Base-by-base conservation (phyloP, 2,113 vertebrate species). In the Lepus europaeus region DNA sequence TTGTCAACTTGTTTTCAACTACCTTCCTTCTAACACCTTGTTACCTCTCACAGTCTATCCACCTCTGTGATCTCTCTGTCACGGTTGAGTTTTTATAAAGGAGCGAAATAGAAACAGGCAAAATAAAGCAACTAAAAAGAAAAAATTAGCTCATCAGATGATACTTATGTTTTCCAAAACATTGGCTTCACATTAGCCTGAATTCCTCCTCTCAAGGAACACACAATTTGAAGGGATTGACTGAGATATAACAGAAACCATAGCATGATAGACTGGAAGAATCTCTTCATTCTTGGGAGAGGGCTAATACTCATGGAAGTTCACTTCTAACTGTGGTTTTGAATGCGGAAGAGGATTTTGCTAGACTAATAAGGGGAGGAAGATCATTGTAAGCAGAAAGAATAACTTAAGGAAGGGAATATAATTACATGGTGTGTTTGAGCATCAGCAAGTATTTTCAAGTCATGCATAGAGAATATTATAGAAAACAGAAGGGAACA, bases 41-140 rank as follows among this genome's bases (percentile, higher is more conserved):
- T 49, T 70, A n/a, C 45, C 6, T 90, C 22, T n/a, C 31, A 87
- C 2, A 51, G 39, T 1, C 36, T n/a, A 45, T 29, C 53, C 16
- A 74, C 22, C 53, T 79, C 49, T 83, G 9, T 31, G n/a, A 66
- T 11, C 11, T 72, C 77, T 79, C 59, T 36, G 78, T 82, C 53
- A 27, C 11, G 83, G 59, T 72, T 84, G 36, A 91, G 33, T 27
- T 79, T 92, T 84, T 86, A 87, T 25, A 45, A 89, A 93, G 27
- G 6, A 11, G 27, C 61, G 27, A 59, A 82, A 49, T 29, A 73
- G 20, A 85, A 85, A 63, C 19, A 61, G 19, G 25, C 51, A 63
- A 63, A 93, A 33, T 74, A 92, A 79, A 90, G 20, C 6, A 68
- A 19, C 63, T 11, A 53, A 45, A 73, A 36, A 49, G 10, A 33